These are phyloP conservation scores for Rhinolophus ferrumequinum DNA, from an alignment of 2,113 vertebrate species.

Conservation along the genomic window DNA sequence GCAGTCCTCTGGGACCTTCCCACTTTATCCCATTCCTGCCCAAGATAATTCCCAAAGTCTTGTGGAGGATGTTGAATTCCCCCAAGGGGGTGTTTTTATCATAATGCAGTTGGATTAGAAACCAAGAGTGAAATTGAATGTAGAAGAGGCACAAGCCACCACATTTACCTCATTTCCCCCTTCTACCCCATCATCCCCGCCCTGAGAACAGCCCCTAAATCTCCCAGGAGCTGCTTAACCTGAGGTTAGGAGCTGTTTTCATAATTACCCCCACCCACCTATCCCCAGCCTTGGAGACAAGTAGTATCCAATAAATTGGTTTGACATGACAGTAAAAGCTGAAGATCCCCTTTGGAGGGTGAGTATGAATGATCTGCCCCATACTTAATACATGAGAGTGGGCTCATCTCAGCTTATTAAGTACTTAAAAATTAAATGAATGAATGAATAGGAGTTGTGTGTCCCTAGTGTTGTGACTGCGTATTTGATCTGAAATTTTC, in stretches of 20 bases:
- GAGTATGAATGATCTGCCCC: background rate
- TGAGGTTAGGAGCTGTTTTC: constrained; percentile 23
- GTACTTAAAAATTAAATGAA: constrained; percentile 27
- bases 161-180: constrained; percentile 11
- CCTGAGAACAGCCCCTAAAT: constrained; percentile 1
- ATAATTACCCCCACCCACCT: background rate
- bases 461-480: background rate
- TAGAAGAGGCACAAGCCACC: background rate
- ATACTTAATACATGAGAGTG: background rate
- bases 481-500: background rate
- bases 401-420: background rate
- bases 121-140: constrained; percentile 44
- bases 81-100: background rate
- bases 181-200: background rate
- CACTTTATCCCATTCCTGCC: background rate
- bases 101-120: background rate
- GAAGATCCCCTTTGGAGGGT: background rate
- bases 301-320: background rate
- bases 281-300: background rate
- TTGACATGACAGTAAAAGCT: background rate
- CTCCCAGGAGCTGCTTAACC: constrained; percentile 16
- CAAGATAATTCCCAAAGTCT: background rate
- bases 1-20: background rate
- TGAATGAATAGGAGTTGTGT: background rate
- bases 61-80: background rate